phyloP scores from a whole-genome alignment of 2,888 invertebrate genomes.

The Sympetrum striolatum region DNA sequence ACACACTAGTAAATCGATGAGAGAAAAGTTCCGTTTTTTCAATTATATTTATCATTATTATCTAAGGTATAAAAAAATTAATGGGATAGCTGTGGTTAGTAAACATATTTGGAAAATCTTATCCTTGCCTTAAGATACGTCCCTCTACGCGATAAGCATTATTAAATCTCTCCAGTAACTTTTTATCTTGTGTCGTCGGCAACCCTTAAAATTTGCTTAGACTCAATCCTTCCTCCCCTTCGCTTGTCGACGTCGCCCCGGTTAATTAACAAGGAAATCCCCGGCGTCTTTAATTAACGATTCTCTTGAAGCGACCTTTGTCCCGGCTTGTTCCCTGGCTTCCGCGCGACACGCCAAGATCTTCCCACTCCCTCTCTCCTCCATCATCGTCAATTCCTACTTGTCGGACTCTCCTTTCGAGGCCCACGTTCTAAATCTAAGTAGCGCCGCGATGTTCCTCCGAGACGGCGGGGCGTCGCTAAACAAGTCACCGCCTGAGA shows the following conservation, averaged over 20 bases:
- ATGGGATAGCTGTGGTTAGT: too few relatives aligned
- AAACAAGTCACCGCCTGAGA: not conserved
- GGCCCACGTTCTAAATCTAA: not conserved
- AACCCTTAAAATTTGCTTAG: not conserved
- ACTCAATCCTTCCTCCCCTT: not conserved
- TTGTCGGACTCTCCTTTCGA: not conserved
- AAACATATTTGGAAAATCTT: too few relatives aligned
- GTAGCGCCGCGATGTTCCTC: not conserved
- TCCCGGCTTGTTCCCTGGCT: not conserved
- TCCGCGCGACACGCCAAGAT: conserved; percentile 5
- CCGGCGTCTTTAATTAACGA: conserved; percentile 13
- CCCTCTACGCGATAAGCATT: not conserved
- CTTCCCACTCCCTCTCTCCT: not conserved
- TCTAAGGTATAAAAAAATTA: too few relatives aligned
- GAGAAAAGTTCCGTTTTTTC: too few relatives aligned
- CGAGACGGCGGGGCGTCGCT: not conserved
- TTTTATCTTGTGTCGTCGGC: not conserved
- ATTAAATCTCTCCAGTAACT: not conserved
- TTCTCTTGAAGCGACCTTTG: not conserved
- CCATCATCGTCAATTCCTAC: conserved; percentile 28
- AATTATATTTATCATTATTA: too few relatives aligned
- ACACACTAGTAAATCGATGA: too few relatives aligned
- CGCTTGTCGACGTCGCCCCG: not conserved
- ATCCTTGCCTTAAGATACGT: too few relatives aligned
- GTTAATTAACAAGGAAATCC: conserved; percentile 15